phyloP scores from a whole-genome alignment of 2,113 vertebrate genomes.

The Nicator chloris region DNA sequence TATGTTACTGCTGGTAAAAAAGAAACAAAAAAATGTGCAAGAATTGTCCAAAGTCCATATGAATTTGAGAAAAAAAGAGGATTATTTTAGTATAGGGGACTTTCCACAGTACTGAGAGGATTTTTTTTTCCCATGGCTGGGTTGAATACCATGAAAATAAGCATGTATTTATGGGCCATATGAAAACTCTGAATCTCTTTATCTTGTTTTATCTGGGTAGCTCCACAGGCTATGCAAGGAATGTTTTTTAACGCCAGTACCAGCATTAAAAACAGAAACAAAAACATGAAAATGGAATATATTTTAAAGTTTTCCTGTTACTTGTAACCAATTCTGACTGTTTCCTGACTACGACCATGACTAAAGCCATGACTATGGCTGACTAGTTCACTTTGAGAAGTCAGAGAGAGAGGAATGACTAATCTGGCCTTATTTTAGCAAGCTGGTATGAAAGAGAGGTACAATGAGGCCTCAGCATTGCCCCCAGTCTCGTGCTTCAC shows the following conservation, averaged over 20 bases:
- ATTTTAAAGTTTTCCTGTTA: background rate
- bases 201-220: background rate
- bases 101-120: background rate
- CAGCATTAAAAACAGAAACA: background rate
- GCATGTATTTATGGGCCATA: background rate
- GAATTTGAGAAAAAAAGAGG: background rate
- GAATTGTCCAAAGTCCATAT: background rate
- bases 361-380: background rate
- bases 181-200: background rate
- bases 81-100: background rate
- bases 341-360: background rate
- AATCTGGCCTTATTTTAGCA: background rate
- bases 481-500: accelerated
- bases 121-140: background rate
- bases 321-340: background rate
- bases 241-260: background rate
- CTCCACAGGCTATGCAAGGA: background rate
- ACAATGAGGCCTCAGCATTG: background rate
- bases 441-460: background rate
- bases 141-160: background rate
- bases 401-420: background rate
- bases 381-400: background rate
- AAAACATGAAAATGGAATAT: background rate
- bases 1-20: background rate
- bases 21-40: background rate